A percentile compares a stretch with the other conserved stretches of the same genome.
phyloP scores from a whole-genome alignment of 2,797 vertebrate species.

The Brotogeris chrysoptera region DNA sequence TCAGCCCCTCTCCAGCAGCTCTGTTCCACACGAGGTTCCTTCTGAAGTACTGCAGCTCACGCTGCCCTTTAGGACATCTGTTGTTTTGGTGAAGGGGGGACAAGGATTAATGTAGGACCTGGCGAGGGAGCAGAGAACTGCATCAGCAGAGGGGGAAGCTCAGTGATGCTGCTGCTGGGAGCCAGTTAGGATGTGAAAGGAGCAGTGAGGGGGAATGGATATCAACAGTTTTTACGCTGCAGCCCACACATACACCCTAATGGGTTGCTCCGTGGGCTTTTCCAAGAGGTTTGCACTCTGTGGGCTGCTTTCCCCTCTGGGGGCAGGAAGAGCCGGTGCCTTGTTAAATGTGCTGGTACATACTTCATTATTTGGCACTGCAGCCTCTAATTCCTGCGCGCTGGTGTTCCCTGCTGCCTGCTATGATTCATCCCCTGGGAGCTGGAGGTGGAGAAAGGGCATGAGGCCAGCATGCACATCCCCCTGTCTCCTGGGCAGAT shows the following conservation, averaged over 20 bases:
- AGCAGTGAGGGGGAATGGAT: neutral
- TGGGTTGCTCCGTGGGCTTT: rapidly evolving
- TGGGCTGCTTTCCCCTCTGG: neutral
- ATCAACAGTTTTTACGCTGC: neutral
- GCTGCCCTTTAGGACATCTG: neutral
- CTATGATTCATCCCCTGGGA: neutral
- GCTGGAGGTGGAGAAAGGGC: neutral
- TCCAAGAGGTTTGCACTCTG: neutral
- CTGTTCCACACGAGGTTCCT: neutral
- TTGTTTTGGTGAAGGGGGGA: neutral
- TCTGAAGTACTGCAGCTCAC: neutral
- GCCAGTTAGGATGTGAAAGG: neutral
- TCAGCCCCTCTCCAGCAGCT: neutral
- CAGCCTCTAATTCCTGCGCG: neutral
- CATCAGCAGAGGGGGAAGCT: neutral
- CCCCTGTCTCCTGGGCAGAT: neutral
- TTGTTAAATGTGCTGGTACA: neutral
- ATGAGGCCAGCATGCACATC: neutral
- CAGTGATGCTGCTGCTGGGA: neutral
- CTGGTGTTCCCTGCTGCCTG: neutral
- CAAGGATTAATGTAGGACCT: neutral
- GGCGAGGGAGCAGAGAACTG: neutral
- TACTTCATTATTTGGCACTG: neutral
- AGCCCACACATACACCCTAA: neutral
- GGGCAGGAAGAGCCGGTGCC: neutral